A percentile compares a stretch with the other conserved stretches of the same genome.
Evolutionary conservation across 1,140 invertebrate species (phyloP).

Genomic region (Bombus turneri): DNA sequence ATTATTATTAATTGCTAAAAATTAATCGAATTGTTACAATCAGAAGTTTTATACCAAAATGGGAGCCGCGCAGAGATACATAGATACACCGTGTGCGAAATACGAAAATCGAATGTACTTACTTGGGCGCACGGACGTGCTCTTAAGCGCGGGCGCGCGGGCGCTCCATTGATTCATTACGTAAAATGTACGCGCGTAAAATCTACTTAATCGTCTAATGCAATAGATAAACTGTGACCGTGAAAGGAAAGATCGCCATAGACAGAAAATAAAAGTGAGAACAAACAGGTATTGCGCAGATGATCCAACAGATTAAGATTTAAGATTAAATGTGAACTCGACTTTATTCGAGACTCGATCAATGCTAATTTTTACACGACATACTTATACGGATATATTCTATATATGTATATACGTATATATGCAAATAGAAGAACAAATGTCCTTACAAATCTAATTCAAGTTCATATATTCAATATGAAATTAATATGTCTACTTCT

Average conservation of each 20-base stretch:
- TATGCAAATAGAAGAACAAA: background rate
- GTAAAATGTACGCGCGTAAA: slow-evolving; percentile 19
- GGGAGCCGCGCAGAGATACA: background rate
- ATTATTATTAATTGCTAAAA: background rate
- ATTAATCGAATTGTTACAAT: background rate
- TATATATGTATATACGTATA: background rate
- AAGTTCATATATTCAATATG: too few relatives aligned
- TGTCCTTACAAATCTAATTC: background rate
- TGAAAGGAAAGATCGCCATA: background rate
- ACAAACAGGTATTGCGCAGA: background rate
- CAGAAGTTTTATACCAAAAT: background rate
- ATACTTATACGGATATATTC: background rate
- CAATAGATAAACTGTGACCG: slow-evolving; percentile 27
- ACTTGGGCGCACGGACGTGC: background rate
- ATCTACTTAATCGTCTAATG: slow-evolving; percentile 23
- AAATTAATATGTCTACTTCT: background rate
- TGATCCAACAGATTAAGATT: background rate
- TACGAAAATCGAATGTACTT: slow-evolving; percentile 8
- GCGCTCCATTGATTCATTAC: slow-evolving; percentile 19
- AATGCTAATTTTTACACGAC: background rate
- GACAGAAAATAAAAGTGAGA: background rate
- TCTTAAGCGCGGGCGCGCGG: background rate
- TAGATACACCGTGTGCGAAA: background rate
- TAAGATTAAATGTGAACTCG: background rate
- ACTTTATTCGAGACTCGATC: background rate